Evolutionary conservation across 2,113 vertebrate species (phyloP), one percentile per base, ranked within the genome.

Genomic region (Lophura nycthemera): DNA sequence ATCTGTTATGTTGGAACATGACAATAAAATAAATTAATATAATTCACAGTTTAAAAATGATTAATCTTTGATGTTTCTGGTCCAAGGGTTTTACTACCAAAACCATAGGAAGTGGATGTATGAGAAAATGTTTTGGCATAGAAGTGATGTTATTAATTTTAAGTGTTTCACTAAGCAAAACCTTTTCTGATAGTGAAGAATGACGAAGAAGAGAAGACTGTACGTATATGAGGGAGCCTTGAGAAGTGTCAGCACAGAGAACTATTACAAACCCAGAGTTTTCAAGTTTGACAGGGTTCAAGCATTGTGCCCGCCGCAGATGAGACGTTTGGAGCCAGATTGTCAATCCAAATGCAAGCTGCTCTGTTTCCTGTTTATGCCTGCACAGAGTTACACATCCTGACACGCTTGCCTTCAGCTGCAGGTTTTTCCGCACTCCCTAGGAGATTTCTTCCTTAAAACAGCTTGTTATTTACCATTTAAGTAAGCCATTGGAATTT

Each of bases 301-400:
- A 81, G 75, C 83, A 25, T 91, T 47, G 42, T 95, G 95, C 95
- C 96, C 80, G 45, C 92, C 83, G 83, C 43, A 32, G 84, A 95
- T 92, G 85, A 93, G 93, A 91, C 94, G 32, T 96, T 96, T 97
- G 92, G 87, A 96, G 96, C 95, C 96, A 94, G 97, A 88, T 89
- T 97, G 98, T 98, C 98, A 96, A 96, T 97, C 97, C 97, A 90
- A 93, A 89, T 0, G 88, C 97, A 96, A 96, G 97, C 96, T 85
- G 97, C 97, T 90, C 81, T 5, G 6, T 96, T 99, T 99, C 99
- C 99, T 99, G 99, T 99, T 99, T 99, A 98, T 98, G 98, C 97
- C 97, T 97, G 95, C 89, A 96, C 97, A 72, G 96, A 96, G 97
- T 91, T 95, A 97, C 96, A 96, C 97, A 98, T 99, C 98, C 98